Evolutionary conservation across 2,797 vertebrate genomes (phyloP).

Genomic region (Gymnothorax javanicus): DNA sequence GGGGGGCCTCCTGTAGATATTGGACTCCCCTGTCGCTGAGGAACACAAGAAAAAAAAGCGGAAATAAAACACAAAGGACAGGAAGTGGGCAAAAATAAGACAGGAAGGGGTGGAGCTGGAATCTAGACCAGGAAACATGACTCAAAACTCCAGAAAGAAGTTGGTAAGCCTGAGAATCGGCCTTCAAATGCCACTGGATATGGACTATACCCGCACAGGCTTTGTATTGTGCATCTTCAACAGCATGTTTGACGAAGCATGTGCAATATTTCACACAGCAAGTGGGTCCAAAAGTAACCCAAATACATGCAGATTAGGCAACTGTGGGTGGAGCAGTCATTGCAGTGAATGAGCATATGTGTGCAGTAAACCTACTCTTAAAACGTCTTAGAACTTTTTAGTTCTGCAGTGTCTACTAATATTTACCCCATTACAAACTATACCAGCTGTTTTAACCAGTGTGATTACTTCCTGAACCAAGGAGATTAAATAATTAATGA

Average conservation of each 20-base stretch:
- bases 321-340: too few species aligned
- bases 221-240: background rate
- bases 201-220: too few species aligned
- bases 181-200: background rate
- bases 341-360: too few species aligned
- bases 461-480: too few species aligned
- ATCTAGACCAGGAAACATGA: background rate
- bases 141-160: background rate
- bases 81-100: background rate
- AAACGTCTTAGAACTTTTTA: too few species aligned
- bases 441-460: too few species aligned
- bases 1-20: conserved; percentile 94
- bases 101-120: background rate
- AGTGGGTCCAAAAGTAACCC: background rate
- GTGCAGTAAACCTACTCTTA: too few species aligned
- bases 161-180: background rate
- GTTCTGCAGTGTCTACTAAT: too few species aligned
- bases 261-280: background rate
- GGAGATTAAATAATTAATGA: too few species aligned
- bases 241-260: background rate
- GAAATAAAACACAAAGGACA: conserved; percentile 26
- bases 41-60: conserved; percentile 50
- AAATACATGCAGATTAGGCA: too few species aligned
- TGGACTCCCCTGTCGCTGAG: conserved; percentile 84
- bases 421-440: too few species aligned